phyloP scores from a whole-genome alignment of 2,797 vertebrate species.

The Chromobotia macracanthus region DNA sequence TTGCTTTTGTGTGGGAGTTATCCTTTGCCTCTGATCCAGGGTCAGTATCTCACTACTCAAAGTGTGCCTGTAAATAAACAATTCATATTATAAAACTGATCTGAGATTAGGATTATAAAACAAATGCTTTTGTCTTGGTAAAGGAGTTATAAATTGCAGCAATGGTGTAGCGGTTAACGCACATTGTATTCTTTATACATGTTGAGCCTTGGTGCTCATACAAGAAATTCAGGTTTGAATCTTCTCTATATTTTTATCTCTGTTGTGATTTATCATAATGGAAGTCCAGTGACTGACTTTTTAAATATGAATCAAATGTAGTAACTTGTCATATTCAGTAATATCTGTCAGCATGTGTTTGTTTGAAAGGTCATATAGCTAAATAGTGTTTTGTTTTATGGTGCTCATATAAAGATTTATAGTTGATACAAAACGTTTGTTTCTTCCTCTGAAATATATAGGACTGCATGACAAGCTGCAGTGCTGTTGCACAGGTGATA shows the following conservation, averaged over 20 bases:
- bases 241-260: neutral
- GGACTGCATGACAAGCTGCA: neutral
- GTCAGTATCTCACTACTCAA: constrained; percentile 21
- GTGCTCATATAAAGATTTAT: constrained; percentile 51
- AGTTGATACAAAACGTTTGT: constrained; percentile 20
- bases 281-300: neutral
- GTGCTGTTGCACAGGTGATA: constrained; percentile 46
- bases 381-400: constrained; percentile 40
- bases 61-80: neutral
- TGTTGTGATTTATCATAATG: constrained; percentile 6
- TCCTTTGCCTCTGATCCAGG: constrained; percentile 42
- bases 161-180: too few relatives aligned
- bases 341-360: constrained; percentile 8
- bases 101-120: neutral
- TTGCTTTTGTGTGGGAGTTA: constrained; percentile 51
- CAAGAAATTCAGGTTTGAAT: neutral
- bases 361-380: constrained; percentile 22
- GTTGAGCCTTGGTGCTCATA: neutral
- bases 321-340: constrained; percentile 21
- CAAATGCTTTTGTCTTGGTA: neutral
- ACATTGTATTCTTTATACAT: too few relatives aligned
- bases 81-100: neutral
- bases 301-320: neutral
- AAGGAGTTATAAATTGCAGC: neutral
- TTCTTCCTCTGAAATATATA: constrained; percentile 40